Evolutionary conservation across 92 coral and sea anemone species (phyloP).

Genomic region (Ricordea florida): DNA sequence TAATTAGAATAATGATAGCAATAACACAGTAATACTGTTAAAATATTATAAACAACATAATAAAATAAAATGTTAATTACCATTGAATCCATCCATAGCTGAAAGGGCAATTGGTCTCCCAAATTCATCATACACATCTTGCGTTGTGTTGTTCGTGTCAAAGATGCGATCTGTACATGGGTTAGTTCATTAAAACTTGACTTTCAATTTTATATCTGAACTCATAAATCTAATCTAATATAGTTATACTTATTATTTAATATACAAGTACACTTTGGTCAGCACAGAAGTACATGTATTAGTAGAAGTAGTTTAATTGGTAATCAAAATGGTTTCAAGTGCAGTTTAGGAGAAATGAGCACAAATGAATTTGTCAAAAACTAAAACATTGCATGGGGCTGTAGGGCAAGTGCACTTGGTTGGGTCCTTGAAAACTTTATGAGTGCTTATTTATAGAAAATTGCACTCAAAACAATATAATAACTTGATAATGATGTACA

Average conservation of each 20-base stretch:
- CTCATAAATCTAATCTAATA: not conserved
- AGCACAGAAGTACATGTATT: no score
- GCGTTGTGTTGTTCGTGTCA: conserved; percentile 57
- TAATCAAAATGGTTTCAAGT: no score
- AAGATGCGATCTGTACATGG: conserved; percentile 71
- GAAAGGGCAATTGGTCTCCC: conserved; percentile 80
- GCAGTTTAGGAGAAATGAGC: no score
- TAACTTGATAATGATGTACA: not conserved
- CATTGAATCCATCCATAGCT: conserved; percentile 90
- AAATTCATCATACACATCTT: conserved; percentile 77
- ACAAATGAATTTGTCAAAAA: no score
- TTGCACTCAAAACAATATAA: not conserved
- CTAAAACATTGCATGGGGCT: no score
- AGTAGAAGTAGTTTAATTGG: no score
- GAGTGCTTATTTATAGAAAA: not conserved
- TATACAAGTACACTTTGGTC: no score
- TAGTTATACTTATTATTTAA: not conserved
- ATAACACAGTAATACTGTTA: no score
- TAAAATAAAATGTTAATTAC: conserved; percentile 20
- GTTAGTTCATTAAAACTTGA: not conserved
- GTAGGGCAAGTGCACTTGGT: no score
- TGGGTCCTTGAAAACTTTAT: no score
- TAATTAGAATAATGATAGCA: no score
- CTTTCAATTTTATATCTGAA: not conserved
- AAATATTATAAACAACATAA: no score